Percentiles rank a stretch among this genome's conserved stretches.
Evolutionary conservation across 1,140 invertebrate species (phyloP).

Genomic region (Drosophila eugracilis): DNA sequence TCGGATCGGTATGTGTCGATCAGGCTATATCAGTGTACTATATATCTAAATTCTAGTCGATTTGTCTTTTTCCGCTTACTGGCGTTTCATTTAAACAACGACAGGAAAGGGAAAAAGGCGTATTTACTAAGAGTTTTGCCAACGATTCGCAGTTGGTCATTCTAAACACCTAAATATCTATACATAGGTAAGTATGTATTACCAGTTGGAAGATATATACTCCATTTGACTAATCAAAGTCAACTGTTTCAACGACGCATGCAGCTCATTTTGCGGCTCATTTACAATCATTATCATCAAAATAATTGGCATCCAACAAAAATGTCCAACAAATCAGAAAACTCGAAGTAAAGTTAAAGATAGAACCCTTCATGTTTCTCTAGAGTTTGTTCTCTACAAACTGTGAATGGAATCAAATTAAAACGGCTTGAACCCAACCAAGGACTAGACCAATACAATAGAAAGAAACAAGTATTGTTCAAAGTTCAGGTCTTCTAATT

Average conservation of each 20-base stretch:
- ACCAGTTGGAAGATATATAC: constrained; percentile 1
- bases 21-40: no score
- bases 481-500: neutral
- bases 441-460: constrained; percentile 23
- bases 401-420: no score
- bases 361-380: neutral
- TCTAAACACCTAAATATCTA: neutral
- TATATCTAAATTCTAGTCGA: constrained; percentile 78
- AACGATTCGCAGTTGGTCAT: constrained; percentile 23
- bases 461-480: constrained; percentile 1
- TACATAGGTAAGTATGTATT: constrained; percentile 39
- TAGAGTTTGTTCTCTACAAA: neutral
- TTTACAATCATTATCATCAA: constrained; percentile 36
- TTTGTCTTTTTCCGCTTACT: constrained; percentile 85
- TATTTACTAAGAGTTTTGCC: constrained; percentile 80
- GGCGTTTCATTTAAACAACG: constrained; percentile 78
- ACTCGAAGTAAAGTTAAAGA: constrained; percentile 7
- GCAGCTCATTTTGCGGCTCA: constrained; percentile 49
- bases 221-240: constrained; percentile 42
- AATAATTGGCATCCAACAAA: constrained; percentile 1
- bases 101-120: constrained; percentile 85
- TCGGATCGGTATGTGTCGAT: constrained; percentile 13
- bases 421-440: no score
- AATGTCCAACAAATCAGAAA: neutral
- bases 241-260: constrained; percentile 42